Evolutionary conservation across 2,888 invertebrate genomes (phyloP), one percentile per base, ranked within the genome.

Genomic region (Pimpla rufipes): DNA sequence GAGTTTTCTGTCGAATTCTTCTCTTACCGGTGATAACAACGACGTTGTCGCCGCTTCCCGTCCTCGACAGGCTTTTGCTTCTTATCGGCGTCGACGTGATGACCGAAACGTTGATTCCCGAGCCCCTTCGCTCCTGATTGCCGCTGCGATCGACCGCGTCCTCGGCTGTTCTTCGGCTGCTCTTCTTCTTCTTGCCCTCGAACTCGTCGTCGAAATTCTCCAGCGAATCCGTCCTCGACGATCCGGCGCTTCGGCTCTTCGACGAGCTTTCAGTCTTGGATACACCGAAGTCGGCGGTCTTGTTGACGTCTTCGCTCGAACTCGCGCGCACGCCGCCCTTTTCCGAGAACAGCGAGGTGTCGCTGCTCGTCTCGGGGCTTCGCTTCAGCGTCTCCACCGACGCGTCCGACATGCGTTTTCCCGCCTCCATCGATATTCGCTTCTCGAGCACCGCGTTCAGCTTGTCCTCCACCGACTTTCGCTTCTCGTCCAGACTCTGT

Each of bases 1-100:
- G n/a, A 11, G 67, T 74, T 13, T 4, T 2, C 8, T 4, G 21
- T 55, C n/a, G 8, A 62, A 18, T 16, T 16, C 0, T 16, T 18
- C 29, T 80, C 76, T 88, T 87, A 92, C 93, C 92, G 16, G 93
- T 93, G 78, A 93, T 92, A 40, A 93, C 92, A 52, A 93, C 93
- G 16, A 93, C 87, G 64, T 92, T 92, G 55, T 93, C 92, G 6
- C 90, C 90, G 66, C 90, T 92, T 21, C 87, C 88, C 76, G 89
- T 91, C 75, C 90, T 88, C 4, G 91, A 89, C 8, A 88, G 82
- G 11, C 89, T 90, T 81, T 90, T 89, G 67, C 89, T 90, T 83
- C 90, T 90, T 18, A 92, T 86, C 8, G 93, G 93, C 13, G 93
- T 93, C 37, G 93, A 93, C 0, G 92, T 93, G 21, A 93, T 91